These are phyloP conservation scores for Rana temporaria DNA, from an alignment of 2,113 vertebrate species.

Conservation along the genomic window DNA sequence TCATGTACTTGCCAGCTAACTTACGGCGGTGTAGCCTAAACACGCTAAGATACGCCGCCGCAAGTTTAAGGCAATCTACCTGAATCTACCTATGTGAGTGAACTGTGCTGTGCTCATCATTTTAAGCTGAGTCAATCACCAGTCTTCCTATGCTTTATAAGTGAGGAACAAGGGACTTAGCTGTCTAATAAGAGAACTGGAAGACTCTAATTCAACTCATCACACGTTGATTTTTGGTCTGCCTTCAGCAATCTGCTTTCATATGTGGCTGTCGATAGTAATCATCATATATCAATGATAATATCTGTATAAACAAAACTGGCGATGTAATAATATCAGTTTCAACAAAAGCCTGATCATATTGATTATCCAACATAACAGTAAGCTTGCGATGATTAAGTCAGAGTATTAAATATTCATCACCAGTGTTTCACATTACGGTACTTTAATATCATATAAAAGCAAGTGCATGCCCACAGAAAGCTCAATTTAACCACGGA, in stretches of 20 bases:
- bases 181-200: neutral
- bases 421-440: neutral
- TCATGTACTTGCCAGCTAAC: too few relatives aligned
- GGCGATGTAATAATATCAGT: constrained; percentile 32
- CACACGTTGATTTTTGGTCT: constrained; percentile 13
- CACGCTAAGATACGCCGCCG: too few relatives aligned
- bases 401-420: constrained; percentile 28
- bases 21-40: too few relatives aligned
- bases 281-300: constrained; percentile 44
- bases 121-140: neutral
- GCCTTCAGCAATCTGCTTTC: constrained; percentile 31
- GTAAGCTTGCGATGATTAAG: neutral
- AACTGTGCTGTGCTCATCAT: neutral
- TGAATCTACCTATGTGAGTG: too few relatives aligned
- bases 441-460: too few relatives aligned
- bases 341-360: constrained; percentile 24
- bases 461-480: too few relatives aligned
- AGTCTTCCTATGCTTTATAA: neutral
- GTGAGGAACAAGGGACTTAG: neutral
- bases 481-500: too few relatives aligned
- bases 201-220: constrained; percentile 8
- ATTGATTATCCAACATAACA: constrained; percentile 4
- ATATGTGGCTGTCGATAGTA: constrained; percentile 41
- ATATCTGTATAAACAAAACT: constrained; percentile 36
- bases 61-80: too few relatives aligned